Percentiles rank a stretch among this genome's conserved stretches.
Conservation (phyloP, 2,888 invertebrate genomes). For the Diarsia brunnea region DNA sequence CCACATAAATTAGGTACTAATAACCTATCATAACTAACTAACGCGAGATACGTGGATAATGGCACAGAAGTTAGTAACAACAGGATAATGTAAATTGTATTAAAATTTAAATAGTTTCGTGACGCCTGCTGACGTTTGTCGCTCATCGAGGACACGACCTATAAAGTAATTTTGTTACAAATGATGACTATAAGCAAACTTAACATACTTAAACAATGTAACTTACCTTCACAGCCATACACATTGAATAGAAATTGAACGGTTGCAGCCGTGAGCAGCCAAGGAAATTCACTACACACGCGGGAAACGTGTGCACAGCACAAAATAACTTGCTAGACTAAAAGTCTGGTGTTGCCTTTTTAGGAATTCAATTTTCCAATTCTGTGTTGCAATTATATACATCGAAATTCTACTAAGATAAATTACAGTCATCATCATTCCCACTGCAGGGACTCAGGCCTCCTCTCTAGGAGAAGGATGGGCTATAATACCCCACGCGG, state of each 20-base stretch:
- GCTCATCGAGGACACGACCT: constrained; percentile 83
- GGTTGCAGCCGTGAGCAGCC: constrained; percentile 91
- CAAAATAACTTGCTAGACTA: constrained; percentile 84
- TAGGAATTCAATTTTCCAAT: not conserved
- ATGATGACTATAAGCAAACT: constrained; percentile 33
- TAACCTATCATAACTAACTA: not conserved
- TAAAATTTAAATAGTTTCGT: constrained; percentile 76
- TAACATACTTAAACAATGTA: constrained; percentile 55
- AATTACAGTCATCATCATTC: too few relatives aligned
- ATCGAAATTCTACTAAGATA: constrained; percentile 37
- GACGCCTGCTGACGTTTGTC: constrained; percentile 83
- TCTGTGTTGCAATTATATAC: constrained; percentile 29
- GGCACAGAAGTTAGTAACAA: constrained; percentile 52
- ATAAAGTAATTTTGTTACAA: constrained; percentile 58
- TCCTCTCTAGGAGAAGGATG: too few relatives aligned
- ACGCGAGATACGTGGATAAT: constrained; percentile 24
- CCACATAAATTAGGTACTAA: constrained; percentile 4
- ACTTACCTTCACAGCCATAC: constrained; percentile 96
- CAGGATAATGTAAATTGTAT: constrained; percentile 72
- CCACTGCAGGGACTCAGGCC: too few relatives aligned
- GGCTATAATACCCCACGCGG: too few relatives aligned
- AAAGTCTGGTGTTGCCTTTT: constrained; percentile 71
- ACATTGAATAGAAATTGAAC: constrained; percentile 93
- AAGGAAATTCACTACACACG: constrained; percentile 88
- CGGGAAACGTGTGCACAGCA: constrained; percentile 88